Evolutionary conservation across 1,140 invertebrate species (phyloP).

Genomic region (Trissolcus basalis): DNA sequence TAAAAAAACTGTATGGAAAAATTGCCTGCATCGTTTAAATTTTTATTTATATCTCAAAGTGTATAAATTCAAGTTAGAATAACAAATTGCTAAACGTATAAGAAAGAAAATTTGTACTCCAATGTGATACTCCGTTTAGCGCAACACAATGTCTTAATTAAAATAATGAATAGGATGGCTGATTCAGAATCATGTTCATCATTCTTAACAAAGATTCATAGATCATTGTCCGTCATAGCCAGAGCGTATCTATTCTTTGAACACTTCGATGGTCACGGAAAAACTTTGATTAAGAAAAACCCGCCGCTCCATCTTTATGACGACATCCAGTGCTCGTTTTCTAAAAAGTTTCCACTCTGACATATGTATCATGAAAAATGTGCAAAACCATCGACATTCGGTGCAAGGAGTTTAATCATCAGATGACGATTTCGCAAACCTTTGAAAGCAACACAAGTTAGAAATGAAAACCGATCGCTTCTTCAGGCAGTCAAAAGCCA

Average conservation of each 20-base stretch:
- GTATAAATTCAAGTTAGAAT: not conserved
- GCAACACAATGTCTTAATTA: constrained; percentile 37
- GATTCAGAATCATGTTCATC: constrained; percentile 25
- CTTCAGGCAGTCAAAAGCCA: constrained; percentile 67
- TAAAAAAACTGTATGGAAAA: too few species aligned
- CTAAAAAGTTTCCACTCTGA: not conserved
- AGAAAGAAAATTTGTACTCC: constrained; percentile 19
- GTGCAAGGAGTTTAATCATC: not conserved
- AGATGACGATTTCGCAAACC: constrained; percentile 36
- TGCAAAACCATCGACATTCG: not conserved
- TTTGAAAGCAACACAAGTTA: constrained; percentile 61
- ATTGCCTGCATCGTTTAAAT: too few species aligned
- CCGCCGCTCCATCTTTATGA: constrained; percentile 5
- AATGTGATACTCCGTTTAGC: not conserved
- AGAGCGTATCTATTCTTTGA: constrained; percentile 38
- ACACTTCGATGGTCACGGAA: constrained; percentile 23
- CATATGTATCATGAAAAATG: not conserved
- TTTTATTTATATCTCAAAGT: too few species aligned
- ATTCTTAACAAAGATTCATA: constrained; percentile 32
- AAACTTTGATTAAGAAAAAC: constrained; percentile 1
- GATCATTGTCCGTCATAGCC: constrained; percentile 31
- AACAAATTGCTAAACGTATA: constrained; percentile 1
- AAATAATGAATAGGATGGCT: constrained; percentile 37
- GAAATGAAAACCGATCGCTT: constrained; percentile 72
- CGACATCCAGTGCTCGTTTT: not conserved